Evolutionary conservation across 2,888 invertebrate genomes (phyloP), one percentile per base, ranked within the genome.

Genomic region (Apodemia hepburni): DNA sequence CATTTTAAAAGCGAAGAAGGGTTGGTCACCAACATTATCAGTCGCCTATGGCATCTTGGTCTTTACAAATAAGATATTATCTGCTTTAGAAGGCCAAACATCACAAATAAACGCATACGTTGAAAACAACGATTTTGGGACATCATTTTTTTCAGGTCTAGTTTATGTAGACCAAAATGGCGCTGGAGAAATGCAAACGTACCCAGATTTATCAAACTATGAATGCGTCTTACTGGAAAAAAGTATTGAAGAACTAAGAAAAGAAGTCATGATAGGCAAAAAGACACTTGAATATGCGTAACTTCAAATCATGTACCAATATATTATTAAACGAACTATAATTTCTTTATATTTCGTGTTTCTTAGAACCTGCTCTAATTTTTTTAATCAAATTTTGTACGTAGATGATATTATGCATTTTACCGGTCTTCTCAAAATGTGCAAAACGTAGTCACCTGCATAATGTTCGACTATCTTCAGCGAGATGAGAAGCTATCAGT

Each of bases 41-140:
- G 92, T 93, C 82, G 95, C 95, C 0, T 94, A 88, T 71, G 94
- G 95, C 61, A 93, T 92, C 15, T 87, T 93, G 6, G 74, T 92
- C 59, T 95, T 95, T 75, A 90, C 92, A 15, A 83, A 89, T 67
- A 90, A 92, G 2, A 71, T 94, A 51, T 77, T 95, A 0, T 84
- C 92, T 54, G 95, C 81, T 2, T 63, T 86, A n/a, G 75, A 77
- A 7, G 87, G 85, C 0, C 68, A 70, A 2, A 71, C 70, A 0
- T 68, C 72, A 3, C 71, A 72, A 64, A 75, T 85, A 0, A 74
- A 82, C 45, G 87, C 84, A 5, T 82, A 72, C 27, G 71, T 88
- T 0, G 84, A 85, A 61, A 88, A 87, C 67, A 85, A 87, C 60
- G 84, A 87, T 62, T 87, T 84, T 58, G 87, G 85, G 12, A 87